Conservation (phyloP, 2,797 vertebrate genomes). For the Typhlichthys eigenmanni region DNA sequence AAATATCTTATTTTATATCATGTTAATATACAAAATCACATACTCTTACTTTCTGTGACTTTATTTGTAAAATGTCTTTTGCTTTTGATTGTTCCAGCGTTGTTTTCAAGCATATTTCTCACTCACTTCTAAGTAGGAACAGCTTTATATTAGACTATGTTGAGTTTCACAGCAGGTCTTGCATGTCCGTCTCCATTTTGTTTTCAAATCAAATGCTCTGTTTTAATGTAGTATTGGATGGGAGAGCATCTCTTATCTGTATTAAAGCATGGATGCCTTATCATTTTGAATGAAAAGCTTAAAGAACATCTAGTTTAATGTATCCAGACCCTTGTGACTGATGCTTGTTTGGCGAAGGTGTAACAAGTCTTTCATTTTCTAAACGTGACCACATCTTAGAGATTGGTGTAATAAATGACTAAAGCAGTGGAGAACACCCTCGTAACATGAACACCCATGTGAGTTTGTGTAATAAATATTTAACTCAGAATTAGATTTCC, state of each 20-base stretch:
- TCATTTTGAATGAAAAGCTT: constrained; percentile 43
- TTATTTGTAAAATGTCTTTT: constrained; percentile 46
- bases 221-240: constrained; percentile 32
- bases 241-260: constrained; percentile 44
- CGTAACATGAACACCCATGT: background rate
- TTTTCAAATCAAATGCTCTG: constrained; percentile 44
- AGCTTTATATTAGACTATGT: constrained; percentile 44
- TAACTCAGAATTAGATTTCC: too few relatives aligned
- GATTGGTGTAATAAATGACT: background rate
- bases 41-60: constrained; percentile 57
- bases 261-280: constrained; percentile 65
- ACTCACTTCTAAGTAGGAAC: constrained; percentile 50
- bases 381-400: constrained; percentile 32
- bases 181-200: constrained; percentile 38
- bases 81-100: constrained; percentile 56
- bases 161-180: constrained; percentile 31
- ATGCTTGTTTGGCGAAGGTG: constrained; percentile 17
- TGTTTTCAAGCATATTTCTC: constrained; percentile 33
- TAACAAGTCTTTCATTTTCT: constrained; percentile 10
- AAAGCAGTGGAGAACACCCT: background rate
- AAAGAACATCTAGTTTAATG: constrained; percentile 4
- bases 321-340: constrained; percentile 17
- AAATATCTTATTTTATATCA: constrained; percentile 53
- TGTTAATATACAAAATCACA: constrained; percentile 63
- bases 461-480: background rate